Conservation (phyloP, 2,888 invertebrate species). For the Epistrophe grossulariae region DNA sequence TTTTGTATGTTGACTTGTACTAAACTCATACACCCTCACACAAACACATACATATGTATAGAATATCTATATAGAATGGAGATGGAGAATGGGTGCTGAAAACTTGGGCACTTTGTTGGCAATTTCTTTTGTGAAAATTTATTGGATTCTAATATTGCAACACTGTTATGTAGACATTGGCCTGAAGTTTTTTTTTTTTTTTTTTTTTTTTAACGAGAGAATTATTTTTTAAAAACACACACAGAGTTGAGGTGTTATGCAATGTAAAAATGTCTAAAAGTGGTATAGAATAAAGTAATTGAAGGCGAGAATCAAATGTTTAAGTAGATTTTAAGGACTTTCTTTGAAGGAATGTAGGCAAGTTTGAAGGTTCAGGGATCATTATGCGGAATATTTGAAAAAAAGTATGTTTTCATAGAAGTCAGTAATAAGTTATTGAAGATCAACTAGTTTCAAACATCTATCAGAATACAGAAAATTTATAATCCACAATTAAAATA, state of each 20-base stretch:
- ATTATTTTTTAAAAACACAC: not conserved
- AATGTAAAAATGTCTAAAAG: conserved; percentile 20
- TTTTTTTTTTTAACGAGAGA: not conserved
- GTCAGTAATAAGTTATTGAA: too few species aligned
- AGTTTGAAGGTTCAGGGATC: too few species aligned
- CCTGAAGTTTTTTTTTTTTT: conserved; percentile 32
- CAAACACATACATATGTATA: not conserved
- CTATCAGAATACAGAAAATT: too few species aligned
- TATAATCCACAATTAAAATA: too few species aligned
- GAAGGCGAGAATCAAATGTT: not conserved
- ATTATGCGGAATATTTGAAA: too few species aligned
- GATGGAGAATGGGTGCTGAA: conserved; percentile 7
- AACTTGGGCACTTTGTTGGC: conserved; percentile 81
- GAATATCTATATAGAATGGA: not conserved
- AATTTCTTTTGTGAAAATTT: conserved; percentile 80
- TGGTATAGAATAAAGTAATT: not conserved
- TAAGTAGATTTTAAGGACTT: not conserved
- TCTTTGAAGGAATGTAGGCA: not conserved
- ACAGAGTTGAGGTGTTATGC: conserved; percentile 9
- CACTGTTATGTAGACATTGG: conserved; percentile 66
- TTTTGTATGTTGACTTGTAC: conserved; percentile 26
- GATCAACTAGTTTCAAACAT: too few species aligned
- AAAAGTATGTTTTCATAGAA: too few species aligned
- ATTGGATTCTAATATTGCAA: conserved; percentile 74
- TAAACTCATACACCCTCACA: not conserved